phyloP scores from a whole-genome alignment of 1,140 invertebrate genomes.

The Lithobius niger region DNA sequence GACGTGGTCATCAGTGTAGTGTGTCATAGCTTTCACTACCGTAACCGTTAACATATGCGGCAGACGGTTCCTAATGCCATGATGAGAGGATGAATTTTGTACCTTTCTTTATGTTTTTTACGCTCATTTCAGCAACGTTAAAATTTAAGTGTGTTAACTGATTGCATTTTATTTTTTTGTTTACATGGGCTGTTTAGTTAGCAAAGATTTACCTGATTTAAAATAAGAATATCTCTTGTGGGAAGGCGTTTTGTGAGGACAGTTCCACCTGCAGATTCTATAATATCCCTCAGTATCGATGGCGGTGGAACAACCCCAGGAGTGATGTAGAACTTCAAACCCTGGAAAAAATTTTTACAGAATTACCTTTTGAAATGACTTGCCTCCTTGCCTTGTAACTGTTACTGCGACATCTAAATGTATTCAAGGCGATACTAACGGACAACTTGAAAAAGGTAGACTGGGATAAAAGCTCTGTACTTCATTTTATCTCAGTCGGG shows the following conservation, averaged over 20 bases:
- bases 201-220: conserved; percentile 15
- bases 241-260: conserved; percentile 54
- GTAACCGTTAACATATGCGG: too few relatives aligned
- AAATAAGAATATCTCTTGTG: conserved; percentile 49
- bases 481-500: too few relatives aligned
- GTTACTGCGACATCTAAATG: not conserved
- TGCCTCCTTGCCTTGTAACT: not conserved
- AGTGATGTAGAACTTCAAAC: conserved; percentile 73
- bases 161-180: not conserved
- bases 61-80: too few relatives aligned
- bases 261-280: conserved; percentile 69
- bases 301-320: conserved; percentile 66
- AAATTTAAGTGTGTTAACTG: not conserved
- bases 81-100: not conserved
- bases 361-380: not conserved
- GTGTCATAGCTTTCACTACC: too few relatives aligned
- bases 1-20: too few relatives aligned
- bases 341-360: conserved; percentile 34
- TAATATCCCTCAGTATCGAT: conserved; percentile 56
- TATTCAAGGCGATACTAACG: conserved; percentile 5
- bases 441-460: conserved; percentile 12
- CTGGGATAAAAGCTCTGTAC: too few relatives aligned
- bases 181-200: not conserved
- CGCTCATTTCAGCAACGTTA: not conserved
- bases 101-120: conserved; percentile 2